These are phyloP conservation scores for Solen grandis DNA, from an alignment of 1,140 invertebrate genomes.

Conservation along the genomic window DNA sequence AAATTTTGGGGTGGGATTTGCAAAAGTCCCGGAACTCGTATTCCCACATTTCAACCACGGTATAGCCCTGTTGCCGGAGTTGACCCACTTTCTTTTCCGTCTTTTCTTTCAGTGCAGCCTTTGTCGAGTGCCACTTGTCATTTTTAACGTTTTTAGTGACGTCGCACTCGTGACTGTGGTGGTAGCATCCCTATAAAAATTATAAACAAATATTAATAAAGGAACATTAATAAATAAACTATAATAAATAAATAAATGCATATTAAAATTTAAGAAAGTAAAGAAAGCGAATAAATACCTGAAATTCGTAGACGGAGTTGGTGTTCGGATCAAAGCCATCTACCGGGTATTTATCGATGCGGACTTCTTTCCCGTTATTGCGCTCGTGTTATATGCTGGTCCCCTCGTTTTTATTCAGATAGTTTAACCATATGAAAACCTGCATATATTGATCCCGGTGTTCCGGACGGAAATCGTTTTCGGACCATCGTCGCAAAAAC, in stretches of 20 bases:
- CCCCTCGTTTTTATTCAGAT: background rate
- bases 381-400: constrained; percentile 25
- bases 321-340: constrained; percentile 19
- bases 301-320: background rate
- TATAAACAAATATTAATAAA: no score
- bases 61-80: no score
- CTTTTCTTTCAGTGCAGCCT: background rate
- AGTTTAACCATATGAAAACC: constrained; percentile 47
- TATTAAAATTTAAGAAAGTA: no score
- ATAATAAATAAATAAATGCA: no score
- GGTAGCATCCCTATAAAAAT: constrained; percentile 59
- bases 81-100: background rate
- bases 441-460: constrained; percentile 21
- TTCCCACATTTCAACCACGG: constrained; percentile 52
- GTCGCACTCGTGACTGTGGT: constrained; percentile 52
- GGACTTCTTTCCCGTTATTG: background rate
- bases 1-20: no score
- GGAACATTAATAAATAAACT: no score
- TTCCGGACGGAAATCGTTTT: constrained; percentile 45
- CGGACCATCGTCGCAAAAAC: constrained; percentile 26
- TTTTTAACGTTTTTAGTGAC: background rate
- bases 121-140: background rate
- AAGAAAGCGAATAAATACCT: no score
- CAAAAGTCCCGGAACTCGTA: no score
- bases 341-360: constrained; percentile 13